Evolutionary conservation across 2,113 vertebrate genomes (phyloP), one percentile per base, ranked within the genome.

Genomic region (Nanorana parkeri): DNA sequence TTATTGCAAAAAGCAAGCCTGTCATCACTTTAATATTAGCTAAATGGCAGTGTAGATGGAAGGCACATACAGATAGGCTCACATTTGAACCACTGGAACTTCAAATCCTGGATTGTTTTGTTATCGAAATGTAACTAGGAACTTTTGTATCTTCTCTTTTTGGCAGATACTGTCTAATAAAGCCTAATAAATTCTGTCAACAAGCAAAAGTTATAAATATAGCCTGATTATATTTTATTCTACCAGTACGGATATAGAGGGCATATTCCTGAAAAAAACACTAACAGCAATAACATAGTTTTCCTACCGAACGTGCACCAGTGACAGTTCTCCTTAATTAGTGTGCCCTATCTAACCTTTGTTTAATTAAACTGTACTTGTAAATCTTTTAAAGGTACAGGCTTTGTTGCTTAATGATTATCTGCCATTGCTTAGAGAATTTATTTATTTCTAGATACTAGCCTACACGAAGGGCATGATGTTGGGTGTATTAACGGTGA

Each of bases 321-420:
- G 74, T 64, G 60, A 64, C 74, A 77, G 21, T 52, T 77, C 17
- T 17, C 74, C 47, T 77, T 77, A 77, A 77, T 77, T 77, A 60
- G 58, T 4, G 74, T 36, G 56, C 60, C 32, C 21, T 26, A 24
- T 41, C 60, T 28, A 60, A 77, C 74, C 58, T 77, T 64, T 64
- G 16, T 36, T 77, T 77, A 77, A 77, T 77, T 77, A 77, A 51
- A 77, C 64, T 51, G 36, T 63, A 77, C 58, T 77, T 63, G 60
- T 77, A 77, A 77, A 77, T 23, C 74, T 64, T 32, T 77, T 64
- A 77, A 77, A 77, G 74, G 32, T 16, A 47, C 17, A 64, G 74
- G 24, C 74, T 5, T 8, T 63, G 41, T 26, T 47, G 17, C 58
- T 28, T 63, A 77, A 77, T 5, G 74, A 77, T 77, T 77, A 64